A percentile compares a stretch with the other conserved stretches of the same genome.
Evolutionary conservation across 35 echinoderm and acorn worm genomes (phyloP).

Genomic region (Diadema setosum): DNA sequence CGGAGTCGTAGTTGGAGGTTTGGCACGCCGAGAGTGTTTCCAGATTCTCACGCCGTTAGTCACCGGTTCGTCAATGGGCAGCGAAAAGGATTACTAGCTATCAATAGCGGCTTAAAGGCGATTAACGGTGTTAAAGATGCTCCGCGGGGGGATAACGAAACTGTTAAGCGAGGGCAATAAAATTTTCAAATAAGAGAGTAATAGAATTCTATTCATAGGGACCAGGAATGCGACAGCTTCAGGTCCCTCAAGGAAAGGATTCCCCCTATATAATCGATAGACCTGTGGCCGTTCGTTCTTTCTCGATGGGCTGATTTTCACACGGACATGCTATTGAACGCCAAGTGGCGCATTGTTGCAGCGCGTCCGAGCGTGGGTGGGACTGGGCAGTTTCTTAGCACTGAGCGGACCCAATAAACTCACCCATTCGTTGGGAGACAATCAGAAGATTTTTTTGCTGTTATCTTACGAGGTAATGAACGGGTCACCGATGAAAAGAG

Average conservation of each 20-base stretch:
- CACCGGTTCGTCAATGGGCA: not conserved
- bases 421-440: not conserved
- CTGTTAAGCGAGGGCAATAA: too few species aligned
- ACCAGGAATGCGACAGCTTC: not conserved
- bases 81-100: not conserved
- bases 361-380: not conserved
- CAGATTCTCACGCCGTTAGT: not conserved
- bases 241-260: not conserved
- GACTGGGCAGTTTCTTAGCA: too few species aligned
- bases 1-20: too few species aligned
- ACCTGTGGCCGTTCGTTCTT: not conserved
- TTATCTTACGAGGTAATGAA: too few species aligned
- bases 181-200: too few species aligned
- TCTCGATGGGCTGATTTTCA: not conserved
- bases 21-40: not conserved
- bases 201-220: not conserved
- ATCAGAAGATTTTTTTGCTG: too few species aligned
- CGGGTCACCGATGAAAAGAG: too few species aligned
- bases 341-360: not conserved
- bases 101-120: not conserved
- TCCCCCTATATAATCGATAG: not conserved
- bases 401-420: not conserved
- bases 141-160: not conserved
- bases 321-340: constrained; percentile 4
- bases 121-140: not conserved